Percentiles rank a stretch among this genome's conserved stretches.
Conservation (phyloP, 2,888 invertebrate species). For the Drosophila borborema region DNA sequence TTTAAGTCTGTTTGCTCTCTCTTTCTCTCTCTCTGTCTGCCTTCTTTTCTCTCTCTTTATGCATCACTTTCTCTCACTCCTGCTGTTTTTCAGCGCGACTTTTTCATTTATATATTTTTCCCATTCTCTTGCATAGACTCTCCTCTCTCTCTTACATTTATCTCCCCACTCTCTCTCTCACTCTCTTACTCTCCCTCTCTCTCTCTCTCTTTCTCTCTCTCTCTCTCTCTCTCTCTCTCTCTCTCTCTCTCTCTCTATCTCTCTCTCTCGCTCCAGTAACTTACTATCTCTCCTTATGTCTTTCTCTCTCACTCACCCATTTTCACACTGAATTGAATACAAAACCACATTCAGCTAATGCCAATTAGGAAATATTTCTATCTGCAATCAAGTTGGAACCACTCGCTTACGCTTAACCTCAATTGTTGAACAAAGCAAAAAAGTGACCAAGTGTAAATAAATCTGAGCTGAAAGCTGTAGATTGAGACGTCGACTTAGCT, state of each 20-base stretch:
- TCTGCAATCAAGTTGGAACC: constrained; percentile 13
- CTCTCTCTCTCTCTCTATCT: background rate
- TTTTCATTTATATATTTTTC: no score
- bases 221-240: background rate
- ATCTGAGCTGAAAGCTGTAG: constrained; percentile 43
- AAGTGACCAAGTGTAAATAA: constrained; percentile 62
- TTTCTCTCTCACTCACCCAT: no score
- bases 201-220: no score
- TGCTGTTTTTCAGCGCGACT: no score
- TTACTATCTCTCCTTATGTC: background rate
- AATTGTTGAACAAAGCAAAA: constrained; percentile 67
- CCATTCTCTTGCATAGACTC: no score
- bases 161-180: no score
- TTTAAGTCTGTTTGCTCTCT: no score
- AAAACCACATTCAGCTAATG: constrained; percentile 8
- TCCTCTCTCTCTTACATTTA: no score
- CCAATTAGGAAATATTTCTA: constrained; percentile 44
- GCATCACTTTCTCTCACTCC: no score
- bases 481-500: constrained; percentile 60
- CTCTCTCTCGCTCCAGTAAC: background rate
- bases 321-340: constrained; percentile 10
- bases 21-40: background rate
- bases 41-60: background rate
- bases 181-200: background rate
- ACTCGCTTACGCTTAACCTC: constrained; percentile 58